These are phyloP conservation scores for Halcyon malimbica DNA, from an alignment of 2,113 vertebrate species.

Conservation along the genomic window DNA sequence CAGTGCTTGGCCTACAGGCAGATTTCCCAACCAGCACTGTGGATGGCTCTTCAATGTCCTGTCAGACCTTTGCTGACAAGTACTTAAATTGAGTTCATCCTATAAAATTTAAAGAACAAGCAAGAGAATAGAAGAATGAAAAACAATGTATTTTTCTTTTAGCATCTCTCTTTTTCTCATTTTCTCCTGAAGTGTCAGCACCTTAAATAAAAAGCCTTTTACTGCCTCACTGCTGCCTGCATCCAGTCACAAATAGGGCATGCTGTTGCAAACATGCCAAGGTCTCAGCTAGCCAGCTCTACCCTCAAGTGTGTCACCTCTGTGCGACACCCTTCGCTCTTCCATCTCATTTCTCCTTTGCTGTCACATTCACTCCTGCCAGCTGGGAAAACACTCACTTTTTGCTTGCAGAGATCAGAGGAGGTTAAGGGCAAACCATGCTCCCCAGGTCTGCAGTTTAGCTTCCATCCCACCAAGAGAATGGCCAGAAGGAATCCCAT, in stretches of 20 bases:
- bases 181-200: slow-evolving; percentile 68
- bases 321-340: neutral
- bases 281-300: slow-evolving; percentile 5
- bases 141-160: slow-evolving; percentile 56
- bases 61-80: slow-evolving; percentile 4
- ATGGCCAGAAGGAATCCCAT: neutral
- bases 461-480: neutral
- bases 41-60: neutral
- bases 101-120: slow-evolving; percentile 56
- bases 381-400: neutral
- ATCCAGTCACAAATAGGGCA: slow-evolving; percentile 47
- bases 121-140: slow-evolving; percentile 15
- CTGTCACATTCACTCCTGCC: slow-evolving; percentile 22
- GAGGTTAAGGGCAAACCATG: neutral
- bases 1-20: neutral
- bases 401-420: neutral
- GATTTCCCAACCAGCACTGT: neutral
- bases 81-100: slow-evolving; percentile 50
- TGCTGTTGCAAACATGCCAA: neutral
- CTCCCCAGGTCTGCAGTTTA: neutral
- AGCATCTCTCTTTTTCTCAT: slow-evolving; percentile 66
- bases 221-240: slow-evolving; percentile 48
- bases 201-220: slow-evolving; percentile 75
- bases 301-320: slow-evolving; percentile 13
- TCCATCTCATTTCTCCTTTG: slow-evolving; percentile 19